Evolutionary conservation across 64 coral and sea anemone genomes (phyloP).

Genomic region (Pachyseris speciosa): DNA sequence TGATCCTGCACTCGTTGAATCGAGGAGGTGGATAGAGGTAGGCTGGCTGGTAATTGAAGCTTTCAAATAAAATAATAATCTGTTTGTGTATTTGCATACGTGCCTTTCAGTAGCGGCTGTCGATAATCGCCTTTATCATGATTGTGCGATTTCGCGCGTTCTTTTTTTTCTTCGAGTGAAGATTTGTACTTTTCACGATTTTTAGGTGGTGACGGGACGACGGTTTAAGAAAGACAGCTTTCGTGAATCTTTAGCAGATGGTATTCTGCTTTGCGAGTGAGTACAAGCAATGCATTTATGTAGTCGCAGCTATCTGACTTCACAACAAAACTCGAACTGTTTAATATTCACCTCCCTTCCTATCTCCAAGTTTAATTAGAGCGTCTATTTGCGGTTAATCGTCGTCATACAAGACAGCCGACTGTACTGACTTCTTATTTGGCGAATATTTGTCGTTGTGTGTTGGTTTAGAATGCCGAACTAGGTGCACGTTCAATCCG

Average conservation of each 20-base stretch:
- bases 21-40: conserved; percentile 75
- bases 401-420: background rate
- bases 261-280: conserved; percentile 76
- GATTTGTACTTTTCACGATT: background rate
- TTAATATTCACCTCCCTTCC: too few species aligned
- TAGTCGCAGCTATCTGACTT: background rate
- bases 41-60: background rate
- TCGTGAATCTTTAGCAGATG: conserved; percentile 66
- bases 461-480: background rate
- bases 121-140: background rate
- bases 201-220: conserved; percentile 38
- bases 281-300: background rate
- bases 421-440: background rate
- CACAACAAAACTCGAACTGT: background rate
- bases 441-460: too few species aligned
- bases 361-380: conserved; percentile 1
- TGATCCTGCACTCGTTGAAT: conserved; percentile 40
- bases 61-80: too few species aligned
- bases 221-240: conserved; percentile 56
- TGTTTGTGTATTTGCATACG: background rate
- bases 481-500: too few species aligned
- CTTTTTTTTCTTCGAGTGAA: background rate
- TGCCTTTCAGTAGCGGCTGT: background rate
- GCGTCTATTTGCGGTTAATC: conserved; percentile 4
- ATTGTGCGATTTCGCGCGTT: background rate